phyloP scores from a whole-genome alignment of 2,797 vertebrate genomes.

The Gorsachius magnificus region DNA sequence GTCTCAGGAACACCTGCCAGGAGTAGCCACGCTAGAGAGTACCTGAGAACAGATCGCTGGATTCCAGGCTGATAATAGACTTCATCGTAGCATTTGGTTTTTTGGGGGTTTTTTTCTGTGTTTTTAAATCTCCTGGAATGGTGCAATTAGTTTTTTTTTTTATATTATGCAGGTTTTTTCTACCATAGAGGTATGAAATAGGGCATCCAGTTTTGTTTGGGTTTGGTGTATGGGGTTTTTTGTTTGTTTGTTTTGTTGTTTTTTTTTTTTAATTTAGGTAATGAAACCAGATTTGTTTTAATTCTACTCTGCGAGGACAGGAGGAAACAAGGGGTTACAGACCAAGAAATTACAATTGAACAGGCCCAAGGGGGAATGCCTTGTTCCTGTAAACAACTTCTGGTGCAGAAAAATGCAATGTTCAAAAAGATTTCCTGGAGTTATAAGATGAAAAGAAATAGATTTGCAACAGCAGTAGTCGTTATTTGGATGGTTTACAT shows the following conservation, averaged over 20 bases:
- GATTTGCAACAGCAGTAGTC: background rate
- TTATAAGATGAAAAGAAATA: background rate
- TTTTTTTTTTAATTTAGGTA: background rate
- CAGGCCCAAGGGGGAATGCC: background rate
- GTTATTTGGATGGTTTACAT: background rate
- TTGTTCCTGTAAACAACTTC: background rate
- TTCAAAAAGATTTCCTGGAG: background rate
- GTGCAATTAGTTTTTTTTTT: background rate
- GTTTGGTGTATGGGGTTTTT: background rate
- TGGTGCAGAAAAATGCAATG: background rate
- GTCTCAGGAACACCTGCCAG: constrained; percentile 48
- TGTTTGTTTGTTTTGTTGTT: background rate
- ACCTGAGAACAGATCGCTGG: background rate
- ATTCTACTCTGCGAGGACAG: background rate
- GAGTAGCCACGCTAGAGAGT: background rate
- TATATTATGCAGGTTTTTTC: background rate
- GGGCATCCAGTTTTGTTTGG: background rate
- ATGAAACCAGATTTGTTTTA: background rate
- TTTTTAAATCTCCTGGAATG: background rate
- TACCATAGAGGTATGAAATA: background rate
- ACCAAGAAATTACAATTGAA: background rate
- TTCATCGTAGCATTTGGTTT: background rate
- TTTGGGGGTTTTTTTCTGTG: background rate
- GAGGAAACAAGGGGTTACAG: background rate
- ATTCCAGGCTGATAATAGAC: background rate